Base-by-base conservation (phyloP, 2,113 vertebrate genomes). In the Barnardius zonarius region DNA sequence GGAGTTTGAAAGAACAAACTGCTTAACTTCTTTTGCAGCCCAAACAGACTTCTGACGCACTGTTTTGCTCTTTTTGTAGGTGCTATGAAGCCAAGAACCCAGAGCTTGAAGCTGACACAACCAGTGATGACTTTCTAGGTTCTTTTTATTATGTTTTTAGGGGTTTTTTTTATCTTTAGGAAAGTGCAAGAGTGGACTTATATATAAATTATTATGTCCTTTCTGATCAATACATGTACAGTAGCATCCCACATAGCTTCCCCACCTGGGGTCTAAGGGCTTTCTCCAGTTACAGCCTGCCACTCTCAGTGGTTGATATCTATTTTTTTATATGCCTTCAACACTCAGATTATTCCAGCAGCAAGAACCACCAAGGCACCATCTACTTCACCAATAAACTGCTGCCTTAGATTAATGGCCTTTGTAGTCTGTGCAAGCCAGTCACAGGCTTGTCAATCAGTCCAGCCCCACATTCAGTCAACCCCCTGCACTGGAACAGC, bases 131-230 rank as follows among this genome's bases (percentile, higher is more conserved):
- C 69, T 84, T 91, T 73, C 66, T 91, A 92, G 55, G 57, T 75
- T 88, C 9, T 46, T 86, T 86, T n/a, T 35, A 59, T 59, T 35
- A 59, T 35, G 33, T 35, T 24, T 35, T 22, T n/a, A 55, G 57
- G 33, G 27, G 17, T 24, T 62, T 43, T 46, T 69, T 46, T 69
- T 8, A 4, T 48, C 61, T 62, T 81, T 14, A 3, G 30, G 46
- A 90, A 76, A 86, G 72, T 90, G 70, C 30, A 85, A 85, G 63
- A 48, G 66, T 84, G 28, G 77, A 86, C 83, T 94, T 64, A 52
- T 76, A 15, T 76, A 74, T 96, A 96, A 96, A 83, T 97, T 97
- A 97, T 96, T 79, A 73, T 15, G 39, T 81, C 61, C 37, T 77
- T 94, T 84, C 88, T 72, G 73, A 67, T 87, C 73, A 92, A 23